Base-by-base conservation (phyloP, 2,888 invertebrate species). In the Ectobius pallidus region DNA sequence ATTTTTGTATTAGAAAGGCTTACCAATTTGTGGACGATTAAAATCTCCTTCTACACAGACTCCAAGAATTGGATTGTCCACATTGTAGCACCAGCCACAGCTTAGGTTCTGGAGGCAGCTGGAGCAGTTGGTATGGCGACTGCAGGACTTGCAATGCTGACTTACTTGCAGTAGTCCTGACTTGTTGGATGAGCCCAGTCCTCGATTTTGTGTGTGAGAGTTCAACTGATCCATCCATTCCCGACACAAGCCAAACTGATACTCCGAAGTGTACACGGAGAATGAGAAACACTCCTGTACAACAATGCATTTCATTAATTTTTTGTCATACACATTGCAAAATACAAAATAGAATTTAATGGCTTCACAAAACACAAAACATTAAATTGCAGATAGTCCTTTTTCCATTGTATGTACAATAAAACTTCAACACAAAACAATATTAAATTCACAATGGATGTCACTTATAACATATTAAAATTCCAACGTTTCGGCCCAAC, bases 31-130 rank as follows among this genome's bases (percentile, higher is more conserved):
- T 0, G 96, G 91, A 22, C 91, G 90, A 80, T 92, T 91, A 79
- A 95, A 96, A 80, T 96, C 95, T 1, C 96, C 96, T 78, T 92
- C 91, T 69, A 93, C 91, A 79, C 96, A 95, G 25, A 89, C 86
- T 0, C 97, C 97, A 76, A 92, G 90, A 76, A 94, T 94, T 0
- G 96, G 96, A 84, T 97, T 96, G 69, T 92, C 91, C 25, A 89
- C 85, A 77, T 93, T 93, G 80, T 94, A 94, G 81, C 96, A 96
- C 97, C 97, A 97, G 7, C 97, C 97, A 83, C 97, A 97, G 74
- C 94, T 93, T 78, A 96, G 87, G 20, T 93, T 91, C 70, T 90
- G 88, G 75, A 97, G 84, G 80, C 97, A 97, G 4, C 89, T 87
- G 0, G 92, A 88, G 80, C 95, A 95, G 79, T 93, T 92, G 0